These are phyloP conservation scores for Malurus leucopterus DNA, from an alignment of 2,797 vertebrate genomes.

Conservation along the genomic window DNA sequence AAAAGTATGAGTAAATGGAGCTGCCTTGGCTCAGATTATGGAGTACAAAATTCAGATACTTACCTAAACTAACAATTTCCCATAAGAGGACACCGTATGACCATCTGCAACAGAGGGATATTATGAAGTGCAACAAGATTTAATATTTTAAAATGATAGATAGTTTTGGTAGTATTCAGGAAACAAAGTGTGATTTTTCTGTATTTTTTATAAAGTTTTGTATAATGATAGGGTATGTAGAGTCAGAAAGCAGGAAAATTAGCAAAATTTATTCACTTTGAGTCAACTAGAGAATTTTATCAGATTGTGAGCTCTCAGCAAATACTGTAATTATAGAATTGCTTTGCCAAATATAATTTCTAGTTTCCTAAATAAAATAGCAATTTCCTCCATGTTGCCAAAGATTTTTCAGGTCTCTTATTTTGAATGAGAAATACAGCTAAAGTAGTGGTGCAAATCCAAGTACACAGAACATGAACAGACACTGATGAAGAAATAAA, in stretches of 20 bases:
- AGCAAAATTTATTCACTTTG: neutral
- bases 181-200: neutral
- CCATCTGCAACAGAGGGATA: conserved; percentile 73
- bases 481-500: neutral
- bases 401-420: neutral
- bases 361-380: neutral
- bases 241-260: neutral
- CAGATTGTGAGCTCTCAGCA: neutral
- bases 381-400: neutral
- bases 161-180: neutral
- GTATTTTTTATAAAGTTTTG: neutral
- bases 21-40: neutral
- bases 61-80: conserved; percentile 89
- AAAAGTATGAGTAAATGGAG: neutral
- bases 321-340: neutral
- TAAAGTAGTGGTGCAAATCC: neutral
- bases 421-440: neutral
- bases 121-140: neutral
- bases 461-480: neutral
- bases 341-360: neutral
- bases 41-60: conserved; percentile 40
- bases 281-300: neutral
- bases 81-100: conserved; percentile 85
- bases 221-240: neutral
- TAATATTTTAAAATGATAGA: neutral